Conservation (phyloP, 2,797 vertebrate species). For the Myotis vivesi region DNA sequence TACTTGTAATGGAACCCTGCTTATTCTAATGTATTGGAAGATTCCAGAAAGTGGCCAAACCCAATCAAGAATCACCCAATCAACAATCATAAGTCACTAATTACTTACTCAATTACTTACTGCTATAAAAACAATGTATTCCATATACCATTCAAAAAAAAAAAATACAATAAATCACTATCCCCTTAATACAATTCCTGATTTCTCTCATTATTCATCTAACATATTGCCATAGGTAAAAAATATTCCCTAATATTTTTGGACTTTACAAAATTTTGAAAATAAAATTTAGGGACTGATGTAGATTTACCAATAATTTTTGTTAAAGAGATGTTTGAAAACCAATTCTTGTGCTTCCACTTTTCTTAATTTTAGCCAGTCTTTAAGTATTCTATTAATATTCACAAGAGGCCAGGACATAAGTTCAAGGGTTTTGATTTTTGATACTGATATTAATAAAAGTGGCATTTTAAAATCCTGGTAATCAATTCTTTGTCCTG, state of each 20-base stretch:
- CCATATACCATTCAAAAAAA: background rate
- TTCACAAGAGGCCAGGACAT: background rate
- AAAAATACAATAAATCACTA: background rate
- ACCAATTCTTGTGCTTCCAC: background rate
- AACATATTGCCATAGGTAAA: background rate
- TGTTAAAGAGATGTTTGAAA: background rate
- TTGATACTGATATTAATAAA: background rate
- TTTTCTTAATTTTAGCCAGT: conserved; percentile 11
- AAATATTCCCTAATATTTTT: background rate
- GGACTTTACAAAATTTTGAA: background rate
- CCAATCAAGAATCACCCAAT: background rate
- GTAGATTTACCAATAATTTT: background rate
- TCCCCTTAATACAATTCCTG: background rate
- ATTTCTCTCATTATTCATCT: background rate
- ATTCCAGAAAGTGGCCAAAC: background rate
- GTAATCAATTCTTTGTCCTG: background rate
- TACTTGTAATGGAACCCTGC: background rate
- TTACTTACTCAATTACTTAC: background rate
- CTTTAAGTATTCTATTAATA: background rate
- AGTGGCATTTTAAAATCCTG: background rate
- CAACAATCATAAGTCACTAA: background rate
- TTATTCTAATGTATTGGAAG: conserved; percentile 4
- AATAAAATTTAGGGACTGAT: background rate
- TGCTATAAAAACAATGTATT: background rate
- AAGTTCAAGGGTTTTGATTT: background rate